Base-by-base conservation (phyloP, 1,140 invertebrate genomes). In the Drosophila quadrilineata region DNA sequence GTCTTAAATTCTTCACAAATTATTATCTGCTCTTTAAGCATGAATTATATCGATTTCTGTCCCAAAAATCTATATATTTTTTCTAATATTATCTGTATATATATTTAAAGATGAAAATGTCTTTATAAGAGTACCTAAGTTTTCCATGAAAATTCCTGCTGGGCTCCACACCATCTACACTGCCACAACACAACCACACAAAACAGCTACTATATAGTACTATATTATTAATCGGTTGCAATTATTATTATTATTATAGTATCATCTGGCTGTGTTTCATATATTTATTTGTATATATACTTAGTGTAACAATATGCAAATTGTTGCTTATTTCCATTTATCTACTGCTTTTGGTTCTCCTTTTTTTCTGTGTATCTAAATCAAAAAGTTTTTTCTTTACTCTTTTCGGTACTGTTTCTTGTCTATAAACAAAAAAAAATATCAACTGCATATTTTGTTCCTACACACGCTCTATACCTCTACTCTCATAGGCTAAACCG, bases 401-500 rank as follows among this genome's bases (percentile, higher is more conserved):
- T 85, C 73, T 84, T 84, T 84, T 84, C 79, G 77, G 77, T 84
- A 77, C 72, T 70, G 64, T 63, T 71, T 75, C 45, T 58, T 67
- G 59, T 67, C 69, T 72, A 64, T 72, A 76, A 49, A n/a, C n/a
- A n/a, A n/a, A n/a, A n/a, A n/a, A n/a, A n/a, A n/a, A n/a, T n/a
- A 71, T 50, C 53, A 64, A 69, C 73, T 74, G 75, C 75, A 75
- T 80, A 75, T 65, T 82, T 84, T 70, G 73, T 80, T 82, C 41
- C 50, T 62, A 71, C 60, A 82, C 77, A 84, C 73, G 56, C 76
- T 67, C 67, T 75, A 45, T 69, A 82, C 58, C n/a, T n/a, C n/a
- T n/a, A n/a, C n/a, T n/a, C n/a, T n/a, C n/a, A 56, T 91, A 95
- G 94, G 94, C 94, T 87, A 95, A 95, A 90, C 93, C 93, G 53